phyloP scores from a whole-genome alignment of 2,113 vertebrate genomes.

The Mesembrinibis cayennensis region DNA sequence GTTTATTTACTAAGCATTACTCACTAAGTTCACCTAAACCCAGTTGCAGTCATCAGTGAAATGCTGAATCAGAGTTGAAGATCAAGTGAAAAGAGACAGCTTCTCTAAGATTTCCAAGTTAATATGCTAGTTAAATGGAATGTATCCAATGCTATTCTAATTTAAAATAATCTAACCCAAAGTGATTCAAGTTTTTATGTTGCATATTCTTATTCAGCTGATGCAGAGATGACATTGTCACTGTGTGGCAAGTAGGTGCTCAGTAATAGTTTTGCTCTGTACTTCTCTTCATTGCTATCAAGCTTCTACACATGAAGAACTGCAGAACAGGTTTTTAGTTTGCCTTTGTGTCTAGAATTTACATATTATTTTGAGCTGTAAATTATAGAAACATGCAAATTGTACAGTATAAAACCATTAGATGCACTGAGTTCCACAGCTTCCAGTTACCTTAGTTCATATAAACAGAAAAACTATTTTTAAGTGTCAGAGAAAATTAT shows the following conservation, averaged over 20 bases:
- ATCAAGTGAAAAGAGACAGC: neutral
- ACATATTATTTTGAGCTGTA: neutral
- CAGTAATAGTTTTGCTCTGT: neutral
- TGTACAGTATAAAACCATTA: constrained; percentile 18
- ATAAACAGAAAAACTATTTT: constrained; percentile 37
- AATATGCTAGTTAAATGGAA: neutral
- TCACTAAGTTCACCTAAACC: neutral
- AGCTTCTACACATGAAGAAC: neutral
- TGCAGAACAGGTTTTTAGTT: neutral
- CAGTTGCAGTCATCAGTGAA: neutral
- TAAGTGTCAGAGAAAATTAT: constrained; percentile 31
- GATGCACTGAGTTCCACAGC: neutral
- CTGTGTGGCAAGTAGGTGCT: neutral
- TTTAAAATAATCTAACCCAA: neutral
- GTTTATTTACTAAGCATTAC: neutral
- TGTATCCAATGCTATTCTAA: neutral
- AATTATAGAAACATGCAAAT: constrained; percentile 16
- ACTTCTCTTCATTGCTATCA: neutral
- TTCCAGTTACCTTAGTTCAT: constrained; percentile 37
- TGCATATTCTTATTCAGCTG: neutral
- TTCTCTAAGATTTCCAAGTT: neutral
- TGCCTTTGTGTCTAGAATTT: neutral
- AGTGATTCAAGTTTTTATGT: neutral
- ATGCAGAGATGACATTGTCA: neutral
- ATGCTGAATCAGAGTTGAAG: neutral